A percentile compares a stretch with the other conserved stretches of the same genome.
phyloP scores from a whole-genome alignment of 2,113 vertebrate species.

The Ailurus styani region DNA sequence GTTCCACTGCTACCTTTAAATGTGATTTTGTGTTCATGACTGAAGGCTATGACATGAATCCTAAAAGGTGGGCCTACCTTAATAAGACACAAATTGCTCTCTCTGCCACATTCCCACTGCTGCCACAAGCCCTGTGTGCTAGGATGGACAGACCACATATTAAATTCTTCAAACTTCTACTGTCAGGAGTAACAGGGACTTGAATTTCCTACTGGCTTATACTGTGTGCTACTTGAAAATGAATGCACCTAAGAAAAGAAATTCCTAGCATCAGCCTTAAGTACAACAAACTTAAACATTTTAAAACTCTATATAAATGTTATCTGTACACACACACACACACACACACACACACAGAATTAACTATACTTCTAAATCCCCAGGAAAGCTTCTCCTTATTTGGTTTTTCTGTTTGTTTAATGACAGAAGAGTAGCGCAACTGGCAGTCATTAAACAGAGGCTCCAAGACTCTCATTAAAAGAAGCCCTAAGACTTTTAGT shows the following conservation, averaged over 20 bases:
- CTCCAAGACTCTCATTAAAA: too few species aligned
- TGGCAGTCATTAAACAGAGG: slow-evolving; percentile 53
- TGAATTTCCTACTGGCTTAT: neutral
- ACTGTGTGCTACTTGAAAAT: neutral
- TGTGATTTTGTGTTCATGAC: neutral
- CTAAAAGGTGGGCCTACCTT: neutral
- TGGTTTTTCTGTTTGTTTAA: neutral
- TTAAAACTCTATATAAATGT: neutral
- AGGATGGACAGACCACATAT: neutral
- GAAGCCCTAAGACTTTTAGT: slow-evolving; percentile 45
- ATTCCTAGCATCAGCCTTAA: neutral
- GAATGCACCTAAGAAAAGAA: neutral
- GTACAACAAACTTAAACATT: neutral
- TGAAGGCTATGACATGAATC: neutral
- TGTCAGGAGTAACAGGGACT: neutral
- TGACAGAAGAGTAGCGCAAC: slow-evolving; percentile 55
- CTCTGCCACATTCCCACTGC: neutral
- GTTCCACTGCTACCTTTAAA: neutral
- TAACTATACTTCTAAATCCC: slow-evolving; percentile 51
- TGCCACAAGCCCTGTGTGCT: neutral
- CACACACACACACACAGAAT: neutral
- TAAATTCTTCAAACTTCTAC: neutral
- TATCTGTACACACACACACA: neutral
- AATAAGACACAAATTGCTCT: neutral
- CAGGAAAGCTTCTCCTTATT: slow-evolving; percentile 29